phyloP scores from a whole-genome alignment of 2,113 vertebrate genomes.

The Otocyon megalotis region DNA sequence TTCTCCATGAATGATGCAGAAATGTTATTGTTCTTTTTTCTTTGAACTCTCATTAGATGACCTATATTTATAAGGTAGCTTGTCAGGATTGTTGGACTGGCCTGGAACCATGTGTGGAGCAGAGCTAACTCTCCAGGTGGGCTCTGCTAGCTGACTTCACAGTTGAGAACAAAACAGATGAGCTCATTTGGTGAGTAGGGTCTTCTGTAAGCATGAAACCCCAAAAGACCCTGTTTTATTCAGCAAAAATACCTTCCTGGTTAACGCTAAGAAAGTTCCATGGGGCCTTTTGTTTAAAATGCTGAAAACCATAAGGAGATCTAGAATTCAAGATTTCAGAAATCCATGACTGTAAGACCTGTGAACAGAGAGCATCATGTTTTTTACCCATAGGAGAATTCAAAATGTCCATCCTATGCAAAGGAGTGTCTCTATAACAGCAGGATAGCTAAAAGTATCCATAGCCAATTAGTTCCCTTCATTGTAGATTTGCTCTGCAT shows the following conservation, averaged over 20 bases:
- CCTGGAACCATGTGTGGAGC: rapidly evolving
- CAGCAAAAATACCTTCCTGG: not conserved
- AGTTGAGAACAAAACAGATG: not conserved
- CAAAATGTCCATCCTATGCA: not conserved
- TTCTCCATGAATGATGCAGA: not conserved
- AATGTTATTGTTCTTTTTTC: not conserved
- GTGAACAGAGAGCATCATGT: not conserved
- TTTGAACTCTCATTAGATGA: not conserved
- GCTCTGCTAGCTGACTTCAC: not conserved
- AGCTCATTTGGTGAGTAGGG: not conserved
- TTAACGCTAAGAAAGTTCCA: not conserved
- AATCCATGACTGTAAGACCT: not conserved
- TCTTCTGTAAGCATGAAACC: not conserved
- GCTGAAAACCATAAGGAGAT: not conserved
- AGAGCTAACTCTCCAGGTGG: not conserved
- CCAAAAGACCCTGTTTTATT: not conserved
- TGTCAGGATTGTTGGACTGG: not conserved
- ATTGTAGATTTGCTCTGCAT: constrained; percentile 64
- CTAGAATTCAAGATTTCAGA: not conserved
- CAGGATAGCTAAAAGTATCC: constrained; percentile 65
- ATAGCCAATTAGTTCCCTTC: constrained; percentile 71
- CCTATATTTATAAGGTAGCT: not conserved
- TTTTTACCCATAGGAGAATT: not conserved
- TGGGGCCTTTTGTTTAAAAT: not conserved
- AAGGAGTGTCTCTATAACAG: not conserved